These are phyloP conservation scores for Cercopithecus hamlyni DNA, from an alignment of 2,797 vertebrate genomes.

Conservation along the genomic window DNA sequence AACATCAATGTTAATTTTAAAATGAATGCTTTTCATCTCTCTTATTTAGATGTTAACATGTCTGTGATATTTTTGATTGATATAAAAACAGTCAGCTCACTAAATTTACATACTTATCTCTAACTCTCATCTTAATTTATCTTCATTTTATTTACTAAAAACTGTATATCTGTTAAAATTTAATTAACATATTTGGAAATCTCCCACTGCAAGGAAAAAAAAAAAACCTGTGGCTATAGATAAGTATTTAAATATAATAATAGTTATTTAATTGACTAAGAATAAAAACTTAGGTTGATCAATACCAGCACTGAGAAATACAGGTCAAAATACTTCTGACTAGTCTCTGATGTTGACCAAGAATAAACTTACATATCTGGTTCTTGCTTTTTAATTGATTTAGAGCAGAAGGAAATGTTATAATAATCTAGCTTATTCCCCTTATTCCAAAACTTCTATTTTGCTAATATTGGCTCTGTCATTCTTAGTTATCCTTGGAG, in stretches of 20 bases:
- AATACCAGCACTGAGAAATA: neutral
- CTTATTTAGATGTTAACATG: slow-evolving; percentile 26
- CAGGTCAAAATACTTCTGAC: neutral
- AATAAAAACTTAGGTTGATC: neutral
- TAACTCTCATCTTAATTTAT: neutral
- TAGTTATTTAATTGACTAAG: neutral
- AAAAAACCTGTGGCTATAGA: neutral
- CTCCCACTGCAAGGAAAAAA: neutral
- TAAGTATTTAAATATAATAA: neutral
- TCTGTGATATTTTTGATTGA: neutral
- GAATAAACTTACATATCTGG: neutral
- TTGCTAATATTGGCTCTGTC: neutral
- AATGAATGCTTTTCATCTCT: slow-evolving; percentile 4
- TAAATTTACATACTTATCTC: neutral
- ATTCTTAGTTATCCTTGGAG: neutral
- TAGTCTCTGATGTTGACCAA: neutral
- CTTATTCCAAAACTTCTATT: neutral
- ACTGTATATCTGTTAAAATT: neutral
- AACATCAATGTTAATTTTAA: neutral
- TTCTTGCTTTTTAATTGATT: neutral
- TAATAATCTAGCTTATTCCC: neutral
- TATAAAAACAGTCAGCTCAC: neutral
- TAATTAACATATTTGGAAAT: neutral
- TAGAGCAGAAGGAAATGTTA: neutral
- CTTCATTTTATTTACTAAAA: slow-evolving; percentile 4